These are phyloP conservation scores for Sebastes oblongus DNA, from an alignment of 2,797 vertebrate genomes.

Conservation along the genomic window DNA sequence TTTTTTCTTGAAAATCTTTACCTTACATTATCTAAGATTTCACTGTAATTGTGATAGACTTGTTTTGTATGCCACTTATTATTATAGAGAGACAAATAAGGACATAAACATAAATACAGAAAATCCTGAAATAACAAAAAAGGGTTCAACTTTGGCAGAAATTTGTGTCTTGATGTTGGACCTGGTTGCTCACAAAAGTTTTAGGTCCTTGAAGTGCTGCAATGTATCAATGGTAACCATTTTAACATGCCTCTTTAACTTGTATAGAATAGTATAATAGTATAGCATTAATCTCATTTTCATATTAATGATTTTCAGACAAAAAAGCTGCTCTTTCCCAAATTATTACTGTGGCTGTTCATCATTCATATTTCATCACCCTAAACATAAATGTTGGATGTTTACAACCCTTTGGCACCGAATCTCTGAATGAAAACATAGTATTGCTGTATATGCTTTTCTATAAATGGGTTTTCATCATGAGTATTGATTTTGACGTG, in stretches of 20 bases:
- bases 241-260: background rate
- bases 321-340: background rate
- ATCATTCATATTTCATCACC: slow-evolving; percentile 35
- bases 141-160: too few species aligned
- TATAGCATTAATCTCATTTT: background rate
- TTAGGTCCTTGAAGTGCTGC: background rate
- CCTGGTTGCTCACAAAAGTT: background rate
- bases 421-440: slow-evolving; percentile 20
- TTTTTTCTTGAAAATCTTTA: background rate
- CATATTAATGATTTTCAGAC: background rate
- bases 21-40: background rate
- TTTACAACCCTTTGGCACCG: slow-evolving; percentile 16
- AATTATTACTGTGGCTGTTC: background rate
- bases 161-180: background rate
- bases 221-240: background rate
- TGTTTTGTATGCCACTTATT: background rate
- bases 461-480: slow-evolving; percentile 35
- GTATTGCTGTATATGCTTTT: slow-evolving; percentile 15
- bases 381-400: slow-evolving; percentile 24
- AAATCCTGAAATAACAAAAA: too few species aligned
- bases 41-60: background rate
- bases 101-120: background rate
- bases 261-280: background rate
- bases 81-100: background rate
- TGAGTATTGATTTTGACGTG: slow-evolving; percentile 44